phyloP scores from a whole-genome alignment of 2,113 vertebrate species.

The Corythornis vintsioides region DNA sequence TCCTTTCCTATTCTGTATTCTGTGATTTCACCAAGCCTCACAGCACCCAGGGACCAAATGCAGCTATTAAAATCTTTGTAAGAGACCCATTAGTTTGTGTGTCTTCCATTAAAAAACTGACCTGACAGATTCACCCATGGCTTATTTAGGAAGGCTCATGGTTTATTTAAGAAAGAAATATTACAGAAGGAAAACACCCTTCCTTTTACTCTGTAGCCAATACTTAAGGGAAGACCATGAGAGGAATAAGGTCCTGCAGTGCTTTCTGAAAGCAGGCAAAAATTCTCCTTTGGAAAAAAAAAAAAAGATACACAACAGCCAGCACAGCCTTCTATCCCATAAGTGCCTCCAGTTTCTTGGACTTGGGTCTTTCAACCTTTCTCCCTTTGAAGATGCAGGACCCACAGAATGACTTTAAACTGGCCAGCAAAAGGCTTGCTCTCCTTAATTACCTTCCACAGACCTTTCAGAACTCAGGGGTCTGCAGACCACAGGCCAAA shows the following conservation, averaged over 20 bases:
- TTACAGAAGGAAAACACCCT: slow-evolving; percentile 33
- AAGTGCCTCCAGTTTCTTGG: neutral
- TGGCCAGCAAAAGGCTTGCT: neutral
- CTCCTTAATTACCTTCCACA: neutral
- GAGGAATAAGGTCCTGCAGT: neutral
- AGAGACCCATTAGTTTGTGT: neutral
- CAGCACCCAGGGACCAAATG: neutral
- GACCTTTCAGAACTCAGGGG: neutral
- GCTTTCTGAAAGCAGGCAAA: neutral
- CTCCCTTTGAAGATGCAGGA: neutral
- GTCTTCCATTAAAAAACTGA: neutral
- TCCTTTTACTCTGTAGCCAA: neutral
- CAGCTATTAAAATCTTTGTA: neutral
- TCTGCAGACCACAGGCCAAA: neutral
- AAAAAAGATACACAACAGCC: neutral
- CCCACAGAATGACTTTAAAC: neutral
- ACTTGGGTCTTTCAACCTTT: neutral
- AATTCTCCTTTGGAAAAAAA: neutral
- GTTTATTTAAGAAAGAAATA: slow-evolving; percentile 40
- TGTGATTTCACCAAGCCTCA: neutral
- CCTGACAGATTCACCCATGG: neutral
- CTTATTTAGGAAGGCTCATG: slow-evolving; percentile 36
- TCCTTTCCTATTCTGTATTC: neutral
- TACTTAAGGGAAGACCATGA: neutral
- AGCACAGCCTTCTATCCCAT: neutral